These are phyloP conservation scores for Cygnus atratus DNA, from an alignment of 2,113 vertebrate species.

Conservation along the genomic window DNA sequence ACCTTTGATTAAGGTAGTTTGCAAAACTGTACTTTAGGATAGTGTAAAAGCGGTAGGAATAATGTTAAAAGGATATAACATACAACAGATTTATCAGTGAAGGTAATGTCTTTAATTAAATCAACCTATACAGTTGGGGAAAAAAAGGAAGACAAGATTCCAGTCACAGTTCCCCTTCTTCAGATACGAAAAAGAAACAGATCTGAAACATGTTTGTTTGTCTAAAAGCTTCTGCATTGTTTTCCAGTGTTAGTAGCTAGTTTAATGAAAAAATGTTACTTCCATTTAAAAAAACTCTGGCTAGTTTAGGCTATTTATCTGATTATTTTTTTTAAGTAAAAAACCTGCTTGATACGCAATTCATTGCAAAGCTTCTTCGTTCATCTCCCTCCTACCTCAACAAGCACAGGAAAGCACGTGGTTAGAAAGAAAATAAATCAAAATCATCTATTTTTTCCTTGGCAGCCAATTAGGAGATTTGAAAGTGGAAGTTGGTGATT, in stretches of 20 bases:
- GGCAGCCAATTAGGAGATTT: not conserved
- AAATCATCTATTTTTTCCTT: not conserved
- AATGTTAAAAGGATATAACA: no score
- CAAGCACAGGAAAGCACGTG: not conserved
- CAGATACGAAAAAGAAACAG: not conserved
- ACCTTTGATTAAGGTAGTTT: not conserved
- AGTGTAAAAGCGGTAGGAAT: not conserved
- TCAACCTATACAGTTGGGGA: not conserved
- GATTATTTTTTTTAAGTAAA: not conserved
- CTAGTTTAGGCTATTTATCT: not conserved
- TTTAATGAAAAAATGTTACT: not conserved
- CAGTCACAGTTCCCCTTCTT: not conserved
- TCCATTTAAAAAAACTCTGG: not conserved
- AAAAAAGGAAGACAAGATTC: not conserved
- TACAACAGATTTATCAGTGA: not conserved
- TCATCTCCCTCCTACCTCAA: not conserved
- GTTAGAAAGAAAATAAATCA: not conserved
- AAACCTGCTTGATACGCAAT: not conserved
- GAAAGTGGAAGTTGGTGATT: not conserved
- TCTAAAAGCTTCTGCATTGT: not conserved
- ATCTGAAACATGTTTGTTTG: not conserved
- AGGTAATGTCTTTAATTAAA: not conserved
- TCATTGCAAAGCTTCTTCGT: not conserved
- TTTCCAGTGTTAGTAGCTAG: not conserved
- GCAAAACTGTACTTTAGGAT: not conserved